These are phyloP conservation scores for Antennarius maculatus DNA, from an alignment of 2,797 vertebrate genomes.

Conservation along the genomic window DNA sequence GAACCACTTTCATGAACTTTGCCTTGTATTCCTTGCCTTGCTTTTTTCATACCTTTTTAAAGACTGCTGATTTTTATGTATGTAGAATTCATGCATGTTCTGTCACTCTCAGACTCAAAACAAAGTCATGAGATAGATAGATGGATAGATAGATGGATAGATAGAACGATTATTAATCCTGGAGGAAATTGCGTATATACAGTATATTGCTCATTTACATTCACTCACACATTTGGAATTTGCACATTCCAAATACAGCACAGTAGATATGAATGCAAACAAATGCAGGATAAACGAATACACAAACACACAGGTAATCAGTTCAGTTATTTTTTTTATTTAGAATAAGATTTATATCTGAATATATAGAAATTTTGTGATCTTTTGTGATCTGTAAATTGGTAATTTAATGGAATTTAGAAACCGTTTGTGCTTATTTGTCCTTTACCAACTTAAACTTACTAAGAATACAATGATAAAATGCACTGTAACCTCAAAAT, in stretches of 20 bases:
- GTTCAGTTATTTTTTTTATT: not conserved
- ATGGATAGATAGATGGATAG: too few species aligned
- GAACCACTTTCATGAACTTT: constrained; percentile 20
- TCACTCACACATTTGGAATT: too few species aligned
- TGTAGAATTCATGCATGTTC: constrained; percentile 2
- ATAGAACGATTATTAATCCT: too few species aligned
- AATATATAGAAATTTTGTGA: not conserved
- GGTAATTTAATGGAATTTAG: too few species aligned
- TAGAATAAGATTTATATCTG: not conserved
- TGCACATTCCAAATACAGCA: too few species aligned
- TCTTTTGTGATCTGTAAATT: not conserved
- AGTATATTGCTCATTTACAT: too few species aligned
- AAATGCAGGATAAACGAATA: too few species aligned
- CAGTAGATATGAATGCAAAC: too few species aligned
- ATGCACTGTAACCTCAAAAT: not conserved
- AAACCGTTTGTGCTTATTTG: constrained; percentile 3
- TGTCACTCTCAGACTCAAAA: constrained; percentile 5
- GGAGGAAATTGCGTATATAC: too few species aligned
- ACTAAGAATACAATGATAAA: not conserved
- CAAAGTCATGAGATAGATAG: too few species aligned
- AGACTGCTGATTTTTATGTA: constrained; percentile 13
- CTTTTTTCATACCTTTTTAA: constrained; percentile 9
- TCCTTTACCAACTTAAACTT: not conserved
- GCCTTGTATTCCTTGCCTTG: constrained; percentile 1
- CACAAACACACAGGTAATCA: not conserved